These are phyloP conservation scores for Idaea dimidiata DNA, from an alignment of 2,888 invertebrate genomes.

Conservation along the genomic window DNA sequence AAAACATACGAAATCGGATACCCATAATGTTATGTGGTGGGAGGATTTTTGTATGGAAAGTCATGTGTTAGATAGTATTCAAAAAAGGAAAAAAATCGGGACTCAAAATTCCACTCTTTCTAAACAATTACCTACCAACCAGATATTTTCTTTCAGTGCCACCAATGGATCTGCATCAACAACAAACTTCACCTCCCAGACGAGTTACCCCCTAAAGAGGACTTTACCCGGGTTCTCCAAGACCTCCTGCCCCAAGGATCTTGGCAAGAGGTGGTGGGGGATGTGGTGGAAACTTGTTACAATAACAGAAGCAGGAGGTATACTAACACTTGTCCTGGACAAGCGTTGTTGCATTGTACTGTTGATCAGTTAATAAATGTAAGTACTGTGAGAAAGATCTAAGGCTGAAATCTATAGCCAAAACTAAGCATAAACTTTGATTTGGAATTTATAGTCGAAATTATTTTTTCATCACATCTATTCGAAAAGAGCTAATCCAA, in stretches of 20 bases:
- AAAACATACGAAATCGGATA: too few relatives aligned
- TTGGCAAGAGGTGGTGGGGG: constrained; percentile 48
- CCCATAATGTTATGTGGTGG: too few relatives aligned
- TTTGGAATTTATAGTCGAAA: too few relatives aligned
- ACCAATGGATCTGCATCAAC: constrained; percentile 62
- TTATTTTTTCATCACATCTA: too few relatives aligned
- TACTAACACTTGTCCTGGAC: constrained; percentile 62
- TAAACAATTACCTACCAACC: neutral
- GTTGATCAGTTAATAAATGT: constrained; percentile 62
- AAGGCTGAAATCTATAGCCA: too few relatives aligned
- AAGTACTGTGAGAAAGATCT: constrained; percentile 21
- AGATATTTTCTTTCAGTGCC: constrained; percentile 46
- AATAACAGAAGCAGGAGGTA: constrained; percentile 43
- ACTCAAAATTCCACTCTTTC: too few relatives aligned
- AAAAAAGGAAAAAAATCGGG: too few relatives aligned
- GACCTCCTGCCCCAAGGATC: constrained; percentile 41
- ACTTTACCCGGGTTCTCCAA: constrained; percentile 36
- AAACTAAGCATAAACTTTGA: too few relatives aligned
- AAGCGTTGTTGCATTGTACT: constrained; percentile 62
- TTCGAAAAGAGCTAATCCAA: too few relatives aligned
- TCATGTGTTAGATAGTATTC: too few relatives aligned
- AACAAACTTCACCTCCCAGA: constrained; percentile 49
- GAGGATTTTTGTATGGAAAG: too few relatives aligned
- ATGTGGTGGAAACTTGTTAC: constrained; percentile 50
- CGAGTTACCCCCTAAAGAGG: constrained; percentile 39